Base-by-base conservation (phyloP, 2,888 invertebrate genomes). In the Therioaphis trifolii region DNA sequence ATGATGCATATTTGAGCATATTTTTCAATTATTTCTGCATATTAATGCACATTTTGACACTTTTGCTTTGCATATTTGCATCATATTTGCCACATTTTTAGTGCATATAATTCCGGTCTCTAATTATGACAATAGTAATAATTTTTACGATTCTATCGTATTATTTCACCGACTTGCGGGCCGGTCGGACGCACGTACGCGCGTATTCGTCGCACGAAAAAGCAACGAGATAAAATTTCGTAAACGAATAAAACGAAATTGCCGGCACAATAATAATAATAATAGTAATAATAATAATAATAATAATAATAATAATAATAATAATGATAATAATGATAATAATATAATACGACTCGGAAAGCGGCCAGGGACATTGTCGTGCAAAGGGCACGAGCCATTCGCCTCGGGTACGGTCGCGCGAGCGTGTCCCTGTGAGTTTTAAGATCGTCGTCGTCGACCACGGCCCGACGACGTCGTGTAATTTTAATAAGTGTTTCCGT, bases 191-290 rank as follows among this genome's bases (percentile, higher is more conserved):
- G 24, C 21, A 11, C 12, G n/a, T 61, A n/a, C 24, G 7, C 27
- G 9, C 14, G 29, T 24, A 63, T 63, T 63, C 58, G 24, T 40
- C 35, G 49, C 71, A 46, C 71, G 49, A 18, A 71, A 71, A 49
- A 24, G 15, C 49, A 24, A 71, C 15, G 49, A 46, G 71, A 46
- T 24, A 49, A 71, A 68, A 29, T 27, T 27, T 35, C n/a, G 66
- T 40, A 66, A 66, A 66, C 61, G 27, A 27, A 61, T 27, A 27
- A 61, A 29, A 61, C 61, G 29, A 14, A 29, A 29, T 29, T 61
- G 27, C 15, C 27, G 27, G 61, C 21, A 15, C 29, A 27, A 55
- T 18, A 15, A 43, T 43, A 43, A 43, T 43, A 43, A 49, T 49
- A 49, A n/a, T n/a, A n/a, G n/a, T n/a, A n/a, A n/a, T n/a, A n/a